A percentile compares a stretch with the other conserved stretches of the same genome.
phyloP scores from a whole-genome alignment of 1,140 invertebrate species.

The Pectinophora gossypiella region DNA sequence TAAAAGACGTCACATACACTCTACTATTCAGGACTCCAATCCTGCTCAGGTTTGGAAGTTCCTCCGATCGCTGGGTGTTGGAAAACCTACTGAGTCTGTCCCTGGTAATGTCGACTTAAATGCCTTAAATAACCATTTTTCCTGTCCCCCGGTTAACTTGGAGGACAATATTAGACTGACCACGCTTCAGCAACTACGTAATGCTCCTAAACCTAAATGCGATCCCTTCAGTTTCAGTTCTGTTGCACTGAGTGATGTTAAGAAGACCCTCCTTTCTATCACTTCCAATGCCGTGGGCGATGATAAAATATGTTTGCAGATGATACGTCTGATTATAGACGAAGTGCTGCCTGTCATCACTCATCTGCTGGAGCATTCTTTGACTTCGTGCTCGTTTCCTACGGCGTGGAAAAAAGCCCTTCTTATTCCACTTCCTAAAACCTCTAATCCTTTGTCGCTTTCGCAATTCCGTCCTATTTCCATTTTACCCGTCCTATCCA shows the following conservation, averaged over 20 bases:
- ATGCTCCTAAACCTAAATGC: neutral
- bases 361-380: neutral
- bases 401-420: neutral
- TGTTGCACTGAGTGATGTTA: neutral
- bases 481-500: conserved; percentile 12
- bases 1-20: too few species aligned
- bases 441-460: neutral
- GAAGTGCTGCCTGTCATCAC: neutral
- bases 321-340: neutral
- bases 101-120: too few species aligned
- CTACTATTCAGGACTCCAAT: too few species aligned
- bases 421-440: conserved; percentile 1
- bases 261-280: neutral
- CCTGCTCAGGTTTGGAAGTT: too few species aligned
- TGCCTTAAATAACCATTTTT: too few species aligned
- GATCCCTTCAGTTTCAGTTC: neutral
- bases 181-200: neutral
- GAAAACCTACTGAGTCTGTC: too few species aligned
- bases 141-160: too few species aligned
- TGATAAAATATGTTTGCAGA: neutral
- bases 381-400: neutral
- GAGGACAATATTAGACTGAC: too few species aligned
- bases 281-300: neutral
- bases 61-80: too few species aligned
- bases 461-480: conserved; percentile 2